Conservation (phyloP, 2,797 vertebrate species). For the Tarsius wallacei region DNA sequence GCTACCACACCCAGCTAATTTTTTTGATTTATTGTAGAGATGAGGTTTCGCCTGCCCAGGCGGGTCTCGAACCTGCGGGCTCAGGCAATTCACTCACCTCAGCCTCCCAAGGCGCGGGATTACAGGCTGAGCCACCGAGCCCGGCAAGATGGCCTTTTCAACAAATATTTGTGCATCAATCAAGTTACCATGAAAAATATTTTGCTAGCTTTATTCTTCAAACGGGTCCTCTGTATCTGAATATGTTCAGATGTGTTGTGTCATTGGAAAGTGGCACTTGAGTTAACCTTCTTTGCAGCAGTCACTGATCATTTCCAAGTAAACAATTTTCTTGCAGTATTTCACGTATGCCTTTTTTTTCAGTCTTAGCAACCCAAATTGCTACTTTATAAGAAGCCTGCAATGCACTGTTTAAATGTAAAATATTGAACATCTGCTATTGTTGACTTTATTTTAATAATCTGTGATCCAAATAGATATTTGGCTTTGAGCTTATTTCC, state of each 20-base stretch:
- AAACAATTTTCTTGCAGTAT: neutral
- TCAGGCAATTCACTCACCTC: too few relatives aligned
- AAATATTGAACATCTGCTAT: conserved; percentile 69
- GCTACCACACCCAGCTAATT: too few relatives aligned
- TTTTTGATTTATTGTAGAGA: too few relatives aligned
- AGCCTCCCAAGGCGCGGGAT: too few relatives aligned
- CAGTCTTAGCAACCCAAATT: conserved; percentile 10
- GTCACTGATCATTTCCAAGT: neutral
- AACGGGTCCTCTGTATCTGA: neutral
- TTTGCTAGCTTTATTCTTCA: neutral
- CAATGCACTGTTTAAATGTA: conserved; percentile 38
- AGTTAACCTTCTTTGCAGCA: neutral
- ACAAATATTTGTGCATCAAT: neutral
- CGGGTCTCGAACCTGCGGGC: too few relatives aligned
- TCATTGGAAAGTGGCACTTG: neutral
- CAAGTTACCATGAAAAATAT: neutral
- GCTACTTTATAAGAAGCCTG: neutral
- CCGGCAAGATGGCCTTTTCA: neutral
- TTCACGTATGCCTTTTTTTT: conserved; percentile 28
- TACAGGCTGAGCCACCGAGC: too few relatives aligned
- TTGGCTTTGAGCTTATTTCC: conserved; percentile 54
- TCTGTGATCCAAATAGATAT: conserved; percentile 52
- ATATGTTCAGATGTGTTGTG: neutral
- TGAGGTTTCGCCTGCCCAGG: too few relatives aligned
- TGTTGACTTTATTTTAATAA: conserved; percentile 61